Percentiles rank a stretch among this genome's conserved stretches.
Evolutionary conservation across 2,888 invertebrate genomes (phyloP).

Genomic region (Rhagonycha fulva): DNA sequence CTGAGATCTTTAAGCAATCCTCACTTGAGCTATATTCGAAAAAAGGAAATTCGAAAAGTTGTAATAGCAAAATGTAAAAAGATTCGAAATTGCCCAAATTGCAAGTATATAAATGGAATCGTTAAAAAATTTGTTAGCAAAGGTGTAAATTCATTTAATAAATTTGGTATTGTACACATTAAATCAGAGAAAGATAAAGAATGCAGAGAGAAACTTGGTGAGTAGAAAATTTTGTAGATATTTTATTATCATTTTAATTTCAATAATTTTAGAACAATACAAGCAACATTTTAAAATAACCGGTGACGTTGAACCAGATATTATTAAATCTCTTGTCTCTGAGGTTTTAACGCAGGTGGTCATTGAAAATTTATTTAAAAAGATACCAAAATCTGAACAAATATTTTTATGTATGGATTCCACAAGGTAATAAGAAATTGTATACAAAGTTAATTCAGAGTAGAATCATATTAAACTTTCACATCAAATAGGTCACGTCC

Average conservation of each 20-base stretch:
- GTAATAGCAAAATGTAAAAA: slow-evolving; percentile 89
- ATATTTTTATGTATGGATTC: slow-evolving; percentile 54
- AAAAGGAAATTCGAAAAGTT: slow-evolving; percentile 82
- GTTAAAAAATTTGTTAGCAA: slow-evolving; percentile 80
- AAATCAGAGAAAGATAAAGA: neutral
- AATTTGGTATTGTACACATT: neutral
- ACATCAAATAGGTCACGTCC: slow-evolving; percentile 64
- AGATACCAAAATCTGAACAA: slow-evolving; percentile 73
- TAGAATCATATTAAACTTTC: neutral
- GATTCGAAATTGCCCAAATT: slow-evolving; percentile 78
- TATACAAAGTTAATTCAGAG: neutral
- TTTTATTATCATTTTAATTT: neutral
- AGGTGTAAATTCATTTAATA: neutral
- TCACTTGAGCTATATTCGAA: slow-evolving; percentile 82
- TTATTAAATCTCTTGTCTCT: slow-evolving; percentile 41
- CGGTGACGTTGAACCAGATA: neutral
- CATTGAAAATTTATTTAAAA: slow-evolving; percentile 77
- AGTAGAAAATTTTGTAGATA: neutral
- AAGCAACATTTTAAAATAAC: neutral
- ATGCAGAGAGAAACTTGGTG: neutral
- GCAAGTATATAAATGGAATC: slow-evolving; percentile 84
- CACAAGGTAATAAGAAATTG: slow-evolving; percentile 40
- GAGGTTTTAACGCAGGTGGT: slow-evolving; percentile 72
- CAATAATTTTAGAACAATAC: neutral
- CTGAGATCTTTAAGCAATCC: slow-evolving; percentile 77